Evolutionary conservation across 2,113 vertebrate genomes (phyloP), one percentile per base, ranked within the genome.

Genomic region (Cinclus mexicanus): DNA sequence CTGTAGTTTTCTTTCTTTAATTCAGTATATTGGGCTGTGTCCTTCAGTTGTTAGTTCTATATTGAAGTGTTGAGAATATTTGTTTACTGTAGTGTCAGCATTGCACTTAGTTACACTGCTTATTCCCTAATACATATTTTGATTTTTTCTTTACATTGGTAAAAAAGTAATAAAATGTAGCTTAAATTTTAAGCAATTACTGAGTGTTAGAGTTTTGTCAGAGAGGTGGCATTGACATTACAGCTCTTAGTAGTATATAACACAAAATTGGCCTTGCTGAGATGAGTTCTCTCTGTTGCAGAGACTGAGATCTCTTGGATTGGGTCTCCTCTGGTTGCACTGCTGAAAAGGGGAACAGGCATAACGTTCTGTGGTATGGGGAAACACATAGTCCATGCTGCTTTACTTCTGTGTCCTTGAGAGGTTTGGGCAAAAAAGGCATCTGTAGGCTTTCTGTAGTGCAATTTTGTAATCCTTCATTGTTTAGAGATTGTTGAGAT

Each of bases 331-430:
- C 16, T 82, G 47, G 28, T 63, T 37, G 12, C 9, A 2, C 14
- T 81, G 57, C 20, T 76, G 63, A 71, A 81, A 90, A 63, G 31
- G 33, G 50, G 29, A 84, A n/a, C 11, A 29, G 24, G 1, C 1
- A 2, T 28, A 53, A 28, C 4, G 1, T 50, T 74, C 20, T 69
- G 49, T 21, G 4, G 4, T 24, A 22, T 26, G 22, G 25, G 46
- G 25, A 87, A 56, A 23, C 0, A 3, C 1, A 0, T 7, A 29
- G 23, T 37, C 39, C 4, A 1, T 49, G n/a, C 6, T 12, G 24
- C 23, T 20, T 78, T 42, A 68, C 24, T 74, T 56, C 12, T 20
- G 21, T 25, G 8, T 70, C 19, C 46, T 46, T 26, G 22, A 2
- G 1, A 56, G 56, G 13, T n/a, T 74, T 63, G 35, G 24, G 16